phyloP scores from a whole-genome alignment of 2,113 vertebrate genomes.

The Syngnathoides biaculeatus region DNA sequence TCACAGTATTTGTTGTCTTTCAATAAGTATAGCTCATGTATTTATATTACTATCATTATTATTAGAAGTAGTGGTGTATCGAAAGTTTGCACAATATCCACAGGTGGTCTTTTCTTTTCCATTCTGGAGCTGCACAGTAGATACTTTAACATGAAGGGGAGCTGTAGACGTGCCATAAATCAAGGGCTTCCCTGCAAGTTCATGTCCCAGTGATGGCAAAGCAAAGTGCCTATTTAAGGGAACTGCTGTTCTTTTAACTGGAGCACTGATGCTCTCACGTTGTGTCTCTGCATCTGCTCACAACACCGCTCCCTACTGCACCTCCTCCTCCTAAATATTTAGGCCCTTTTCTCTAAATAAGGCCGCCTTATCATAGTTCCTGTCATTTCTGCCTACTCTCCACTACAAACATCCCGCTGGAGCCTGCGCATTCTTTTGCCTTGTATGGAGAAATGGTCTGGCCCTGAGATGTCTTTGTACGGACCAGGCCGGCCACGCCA shows the following conservation, averaged over 20 bases:
- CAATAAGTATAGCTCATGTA: no score
- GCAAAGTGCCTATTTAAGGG: slow-evolving; percentile 70
- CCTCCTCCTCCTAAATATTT: slow-evolving; percentile 47
- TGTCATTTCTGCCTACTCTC: slow-evolving; percentile 69
- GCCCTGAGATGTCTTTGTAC: slow-evolving; percentile 65
- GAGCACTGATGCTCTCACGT: slow-evolving; percentile 29
- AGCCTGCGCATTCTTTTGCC: slow-evolving; percentile 82
- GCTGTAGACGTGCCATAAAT: slow-evolving; percentile 18
- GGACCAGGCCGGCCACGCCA: slow-evolving; percentile 42
- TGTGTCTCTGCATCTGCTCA: slow-evolving; percentile 48
- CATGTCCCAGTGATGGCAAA: slow-evolving; percentile 20
- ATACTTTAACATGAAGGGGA: not conserved
- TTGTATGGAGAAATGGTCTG: slow-evolving; percentile 81
- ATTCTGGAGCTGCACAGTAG: not conserved
- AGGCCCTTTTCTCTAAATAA: slow-evolving; percentile 76
- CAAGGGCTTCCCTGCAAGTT: slow-evolving; percentile 24
- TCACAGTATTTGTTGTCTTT: no score
- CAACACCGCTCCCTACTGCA: slow-evolving; percentile 24
- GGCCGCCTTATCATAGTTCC: slow-evolving; percentile 75
- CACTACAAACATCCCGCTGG: slow-evolving; percentile 65
- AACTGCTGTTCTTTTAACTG: slow-evolving; percentile 21
- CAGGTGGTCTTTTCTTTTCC: not conserved
- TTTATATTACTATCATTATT: no score
- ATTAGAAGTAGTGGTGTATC: not conserved
- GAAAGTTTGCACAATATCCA: not conserved